Conservation (phyloP, 2,888 invertebrate genomes). For the Frankliniella fusca region DNA sequence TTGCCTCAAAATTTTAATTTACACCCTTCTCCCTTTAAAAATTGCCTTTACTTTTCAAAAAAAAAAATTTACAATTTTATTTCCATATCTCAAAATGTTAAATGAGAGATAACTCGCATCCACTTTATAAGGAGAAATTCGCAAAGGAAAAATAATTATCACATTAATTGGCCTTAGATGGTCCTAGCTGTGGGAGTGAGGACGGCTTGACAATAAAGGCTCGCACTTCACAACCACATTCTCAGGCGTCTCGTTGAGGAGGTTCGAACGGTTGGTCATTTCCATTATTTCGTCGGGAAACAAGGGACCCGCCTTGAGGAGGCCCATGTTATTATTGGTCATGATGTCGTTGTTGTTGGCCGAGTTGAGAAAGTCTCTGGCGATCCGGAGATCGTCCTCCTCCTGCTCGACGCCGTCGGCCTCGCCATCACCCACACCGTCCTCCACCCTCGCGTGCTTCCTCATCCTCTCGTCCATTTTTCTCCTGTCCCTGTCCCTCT, state of each 20-base stretch:
- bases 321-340: neutral
- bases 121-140: no score
- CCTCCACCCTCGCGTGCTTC: neutral
- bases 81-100: no score
- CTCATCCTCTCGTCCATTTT: neutral
- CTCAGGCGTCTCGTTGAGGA: neutral
- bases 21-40: no score
- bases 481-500: neutral
- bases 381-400: constrained; percentile 6
- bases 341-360: neutral
- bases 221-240: neutral
- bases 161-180: neutral
- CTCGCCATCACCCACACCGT: neutral
- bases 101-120: no score
- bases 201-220: neutral
- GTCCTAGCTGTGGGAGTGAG: neutral
- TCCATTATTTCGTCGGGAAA: constrained; percentile 62
- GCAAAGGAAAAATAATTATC: neutral
- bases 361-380: constrained; percentile 8
- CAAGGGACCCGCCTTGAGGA: constrained; percentile 45
- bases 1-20: no score
- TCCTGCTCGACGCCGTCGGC: neutral
- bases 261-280: constrained; percentile 55
- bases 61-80: no score
- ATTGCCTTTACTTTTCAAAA: no score